Base-by-base conservation (phyloP, 2,113 vertebrate genomes). In the Poeciliopsis retropinna region DNA sequence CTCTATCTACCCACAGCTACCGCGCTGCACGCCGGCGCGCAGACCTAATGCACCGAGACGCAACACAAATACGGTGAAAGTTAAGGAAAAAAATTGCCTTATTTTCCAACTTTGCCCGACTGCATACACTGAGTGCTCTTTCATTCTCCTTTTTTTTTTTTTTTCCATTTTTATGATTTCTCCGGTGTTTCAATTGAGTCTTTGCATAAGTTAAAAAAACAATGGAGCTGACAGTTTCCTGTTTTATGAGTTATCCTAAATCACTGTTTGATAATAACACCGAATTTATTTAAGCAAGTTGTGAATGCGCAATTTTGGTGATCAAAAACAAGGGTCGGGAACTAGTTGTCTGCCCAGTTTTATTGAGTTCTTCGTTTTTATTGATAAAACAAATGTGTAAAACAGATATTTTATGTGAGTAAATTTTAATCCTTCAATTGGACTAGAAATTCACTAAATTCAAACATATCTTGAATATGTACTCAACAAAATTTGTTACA, bases 1-100 rank as follows among this genome's bases (percentile, higher is more conserved):
- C 94, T 95, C 94, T 96, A 96, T 96, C 95, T 94, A 82, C 89
- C 91, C 89, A 89, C 90, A 88, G 87, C 88, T 84, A 84, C 85
- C 82, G 75, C 79, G 74, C 83, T 90, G 27, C 86, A 87, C 61
- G 88, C 83, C 84, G 89, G 82, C 90, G 65, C 87, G 85, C 85
- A 89, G 90, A 92, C 88, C 88, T 81, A 92, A 91, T 91, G 87
- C 88, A 89, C 86, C 81, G 76, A 93, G 87, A 89, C 88, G 85
- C 85, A 64, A 81, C 85, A 81, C 87, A 72, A 88, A 86, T 84
- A 77, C 62, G 73, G 84, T 70, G 73, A 84, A 92, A 91, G 81
- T 91, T 90, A 32, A 70, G 72, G 70, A 76, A 85, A 86, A 91
- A 86, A 91, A 11, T 81, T 82, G 82, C 75, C 89, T 91, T 79